Percentiles rank a stretch among this genome's conserved stretches.
These are phyloP conservation scores for Panzeria rudis DNA, from an alignment of 2,888 invertebrate genomes.

Conservation along the genomic window DNA sequence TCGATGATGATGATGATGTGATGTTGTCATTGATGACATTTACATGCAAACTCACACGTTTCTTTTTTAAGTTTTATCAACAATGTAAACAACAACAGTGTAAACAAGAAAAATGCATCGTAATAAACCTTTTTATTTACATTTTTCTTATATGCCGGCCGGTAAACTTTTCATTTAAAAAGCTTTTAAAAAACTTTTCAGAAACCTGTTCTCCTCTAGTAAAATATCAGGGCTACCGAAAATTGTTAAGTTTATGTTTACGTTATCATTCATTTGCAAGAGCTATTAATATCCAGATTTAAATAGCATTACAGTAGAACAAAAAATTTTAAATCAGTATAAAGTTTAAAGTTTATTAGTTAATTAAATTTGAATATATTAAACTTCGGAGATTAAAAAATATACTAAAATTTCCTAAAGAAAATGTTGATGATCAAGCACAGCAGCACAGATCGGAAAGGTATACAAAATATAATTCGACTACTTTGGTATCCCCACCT, in stretches of 20 bases:
- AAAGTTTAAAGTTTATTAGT: no score
- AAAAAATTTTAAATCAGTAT: no score
- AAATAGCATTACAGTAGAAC: no score
- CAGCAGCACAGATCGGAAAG: no score
- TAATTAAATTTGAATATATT: no score
- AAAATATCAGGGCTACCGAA: not conserved
- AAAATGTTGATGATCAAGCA: no score
- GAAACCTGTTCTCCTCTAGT: not conserved
- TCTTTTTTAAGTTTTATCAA: constrained; percentile 8
- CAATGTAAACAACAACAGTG: constrained; percentile 22
- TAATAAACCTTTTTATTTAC: not conserved
- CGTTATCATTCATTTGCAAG: no score
- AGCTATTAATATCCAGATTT: no score
- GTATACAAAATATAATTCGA: no score
- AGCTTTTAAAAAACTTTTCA: constrained; percentile 11
- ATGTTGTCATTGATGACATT: constrained; percentile 32
- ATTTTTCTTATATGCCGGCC: constrained; percentile 14
- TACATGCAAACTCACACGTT: not conserved
- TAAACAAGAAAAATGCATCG: constrained; percentile 6
- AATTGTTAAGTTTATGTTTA: not conserved
- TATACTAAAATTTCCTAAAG: no score
- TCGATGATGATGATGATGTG: constrained; percentile 20
- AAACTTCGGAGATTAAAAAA: no score
- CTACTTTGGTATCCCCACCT: no score
- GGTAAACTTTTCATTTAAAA: constrained; percentile 17